phyloP scores from a whole-genome alignment of 2,888 invertebrate species.

The Tinea semifulvella region DNA sequence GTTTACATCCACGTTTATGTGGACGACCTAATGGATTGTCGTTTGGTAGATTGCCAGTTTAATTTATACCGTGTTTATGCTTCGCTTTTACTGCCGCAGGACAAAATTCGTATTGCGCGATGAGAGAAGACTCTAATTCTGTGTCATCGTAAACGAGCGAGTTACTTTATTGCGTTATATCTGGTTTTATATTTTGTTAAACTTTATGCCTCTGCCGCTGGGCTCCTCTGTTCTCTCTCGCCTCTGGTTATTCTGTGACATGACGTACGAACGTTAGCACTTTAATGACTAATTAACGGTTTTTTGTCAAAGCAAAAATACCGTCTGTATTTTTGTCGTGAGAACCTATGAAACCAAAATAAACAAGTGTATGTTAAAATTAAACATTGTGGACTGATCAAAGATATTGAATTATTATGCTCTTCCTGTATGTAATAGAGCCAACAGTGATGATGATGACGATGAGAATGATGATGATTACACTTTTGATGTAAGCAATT shows the following conservation, averaged over 20 bases:
- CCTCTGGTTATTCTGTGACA: constrained; percentile 13
- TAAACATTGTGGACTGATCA: too few species aligned
- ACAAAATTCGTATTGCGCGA: constrained; percentile 34
- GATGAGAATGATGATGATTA: too few species aligned
- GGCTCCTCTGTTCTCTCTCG: constrained; percentile 13
- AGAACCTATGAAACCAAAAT: not conserved
- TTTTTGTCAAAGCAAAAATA: constrained; percentile 54
- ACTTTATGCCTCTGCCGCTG: constrained; percentile 15
- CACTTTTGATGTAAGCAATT: too few species aligned
- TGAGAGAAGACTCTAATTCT: constrained; percentile 39
- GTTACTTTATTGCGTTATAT: constrained; percentile 17
- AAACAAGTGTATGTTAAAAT: too few species aligned
- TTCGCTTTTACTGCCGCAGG: constrained; percentile 32
- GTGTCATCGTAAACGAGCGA: constrained; percentile 38
- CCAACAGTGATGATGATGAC: too few species aligned
- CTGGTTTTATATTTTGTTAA: constrained; percentile 13
- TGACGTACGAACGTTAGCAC: constrained; percentile 13
- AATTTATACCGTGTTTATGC: constrained; percentile 39
- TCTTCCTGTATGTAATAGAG: too few species aligned
- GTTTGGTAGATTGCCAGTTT: constrained; percentile 27
- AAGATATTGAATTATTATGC: too few species aligned
- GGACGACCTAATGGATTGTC: constrained; percentile 25
- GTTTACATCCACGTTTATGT: constrained; percentile 13
- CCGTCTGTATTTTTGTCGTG: not conserved
- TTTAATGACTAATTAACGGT: constrained; percentile 46